Conservation (phyloP, 2,888 invertebrate species). For the Sicus ferrugineus region DNA sequence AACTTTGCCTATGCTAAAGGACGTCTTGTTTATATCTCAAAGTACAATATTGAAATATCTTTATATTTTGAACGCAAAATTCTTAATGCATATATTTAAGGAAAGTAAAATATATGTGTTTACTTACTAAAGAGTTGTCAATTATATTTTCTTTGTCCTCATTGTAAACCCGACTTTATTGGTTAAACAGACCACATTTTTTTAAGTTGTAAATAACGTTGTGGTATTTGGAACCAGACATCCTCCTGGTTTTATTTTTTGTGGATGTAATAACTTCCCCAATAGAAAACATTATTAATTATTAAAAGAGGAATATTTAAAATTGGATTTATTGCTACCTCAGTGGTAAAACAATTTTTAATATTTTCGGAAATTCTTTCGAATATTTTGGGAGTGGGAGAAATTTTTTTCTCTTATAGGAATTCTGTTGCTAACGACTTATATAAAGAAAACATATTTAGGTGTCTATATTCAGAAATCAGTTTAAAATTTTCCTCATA, state of each 20-base stretch:
- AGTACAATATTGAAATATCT: not conserved
- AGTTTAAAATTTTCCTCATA: not conserved
- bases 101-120: not conserved
- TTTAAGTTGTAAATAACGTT: constrained; percentile 9
- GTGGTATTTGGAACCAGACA: constrained; percentile 7
- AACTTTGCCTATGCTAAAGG: not conserved
- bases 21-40: not conserved
- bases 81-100: no score
- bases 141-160: constrained; percentile 1
- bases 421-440: constrained; percentile 10
- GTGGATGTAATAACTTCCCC: not conserved
- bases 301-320: not conserved
- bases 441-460: no score
- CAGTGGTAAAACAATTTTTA: constrained; percentile 4
- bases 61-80: no score
- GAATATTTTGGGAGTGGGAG: constrained; percentile 11
- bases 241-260: constrained; percentile 8
- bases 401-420: not conserved
- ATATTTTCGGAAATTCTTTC: constrained; percentile 2
- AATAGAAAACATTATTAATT: not conserved
- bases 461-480: constrained; percentile 7
- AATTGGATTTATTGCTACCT: constrained; percentile 2
- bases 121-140: not conserved
- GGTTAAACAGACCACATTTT: constrained; percentile 7
- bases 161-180: not conserved